Conservation (phyloP, 2,888 invertebrate genomes). For the Oegoconia quadripuncta region DNA sequence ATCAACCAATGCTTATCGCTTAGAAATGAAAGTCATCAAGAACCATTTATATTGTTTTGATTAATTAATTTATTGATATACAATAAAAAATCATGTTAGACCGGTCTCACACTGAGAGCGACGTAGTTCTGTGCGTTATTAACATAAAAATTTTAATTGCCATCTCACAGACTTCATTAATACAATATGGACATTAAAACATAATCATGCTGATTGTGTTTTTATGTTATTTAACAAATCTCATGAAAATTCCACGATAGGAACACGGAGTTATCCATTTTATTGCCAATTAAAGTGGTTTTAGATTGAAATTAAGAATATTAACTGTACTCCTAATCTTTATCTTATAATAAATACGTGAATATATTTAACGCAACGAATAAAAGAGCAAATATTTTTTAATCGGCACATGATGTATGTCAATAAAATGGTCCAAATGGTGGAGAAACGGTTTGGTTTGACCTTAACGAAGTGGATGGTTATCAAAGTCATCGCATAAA, state of each 20-base stretch:
- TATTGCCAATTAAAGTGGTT: slow-evolving; percentile 33
- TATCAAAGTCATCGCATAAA: too few species aligned
- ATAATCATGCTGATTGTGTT: slow-evolving; percentile 34
- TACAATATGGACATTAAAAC: slow-evolving; percentile 40
- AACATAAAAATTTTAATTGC: slow-evolving; percentile 74
- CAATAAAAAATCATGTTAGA: slow-evolving; percentile 43
- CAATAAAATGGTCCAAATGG: too few species aligned
- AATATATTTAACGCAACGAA: slow-evolving; percentile 3
- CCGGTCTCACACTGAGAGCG: slow-evolving; percentile 47
- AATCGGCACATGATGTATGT: too few species aligned
- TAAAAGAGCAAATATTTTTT: too few species aligned
- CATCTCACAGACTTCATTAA: slow-evolving; percentile 42
- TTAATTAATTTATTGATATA: slow-evolving; percentile 56
- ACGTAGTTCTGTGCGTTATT: slow-evolving; percentile 40
- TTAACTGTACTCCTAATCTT: slow-evolving; percentile 5
- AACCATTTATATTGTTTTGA: slow-evolving; percentile 55
- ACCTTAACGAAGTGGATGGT: too few species aligned
- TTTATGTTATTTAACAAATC: slow-evolving; percentile 27
- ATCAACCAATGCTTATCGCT: slow-evolving; percentile 3
- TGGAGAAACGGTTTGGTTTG: too few species aligned
- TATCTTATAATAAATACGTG: background rate
- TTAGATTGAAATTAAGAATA: slow-evolving; percentile 31
- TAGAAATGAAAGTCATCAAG: slow-evolving; percentile 40
- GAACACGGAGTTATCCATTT: slow-evolving; percentile 31
- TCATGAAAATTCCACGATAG: slow-evolving; percentile 27